Percentiles rank a stretch among this genome's conserved stretches.
Conservation (phyloP, 2,888 invertebrate genomes). For the Microctonus brassicae region DNA sequence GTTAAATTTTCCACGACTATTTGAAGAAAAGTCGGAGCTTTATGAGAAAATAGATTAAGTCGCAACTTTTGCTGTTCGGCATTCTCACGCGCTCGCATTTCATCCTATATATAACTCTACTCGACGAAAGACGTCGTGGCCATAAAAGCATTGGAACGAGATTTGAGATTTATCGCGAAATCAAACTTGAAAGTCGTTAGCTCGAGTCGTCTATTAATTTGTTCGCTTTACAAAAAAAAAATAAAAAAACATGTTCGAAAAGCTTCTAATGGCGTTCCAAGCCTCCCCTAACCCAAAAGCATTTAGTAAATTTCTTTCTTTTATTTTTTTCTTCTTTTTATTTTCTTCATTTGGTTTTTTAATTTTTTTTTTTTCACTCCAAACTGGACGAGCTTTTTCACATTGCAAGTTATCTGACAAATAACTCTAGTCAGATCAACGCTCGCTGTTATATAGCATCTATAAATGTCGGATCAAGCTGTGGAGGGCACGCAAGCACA, state of each 20-base stretch:
- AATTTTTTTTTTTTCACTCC: background rate
- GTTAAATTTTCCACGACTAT: background rate
- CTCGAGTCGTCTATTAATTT: conserved; percentile 57
- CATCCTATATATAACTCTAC: conserved; percentile 17
- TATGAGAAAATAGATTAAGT: conserved; percentile 47
- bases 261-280: conserved; percentile 34
- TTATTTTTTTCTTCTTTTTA: background rate
- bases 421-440: conserved; percentile 44
- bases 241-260: conserved; percentile 26
- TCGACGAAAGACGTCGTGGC: conserved; percentile 32
- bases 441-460: conserved; percentile 42
- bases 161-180: conserved; percentile 55
- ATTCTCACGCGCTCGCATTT: conserved; percentile 23
- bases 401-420: conserved; percentile 18
- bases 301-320: conserved; percentile 29
- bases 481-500: conserved; percentile 54
- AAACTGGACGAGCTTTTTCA: conserved; percentile 4
- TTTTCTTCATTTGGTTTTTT: background rate
- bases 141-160: conserved; percentile 56
- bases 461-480: conserved; percentile 40
- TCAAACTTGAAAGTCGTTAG: conserved; percentile 59
- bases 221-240: conserved; percentile 39
- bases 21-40: conserved; percentile 29
- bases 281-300: background rate
- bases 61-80: conserved; percentile 31